A percentile compares a stretch with the other conserved stretches of the same genome.
Conservation (phyloP, 2,797 vertebrate species). For the Sebastes trivittatus region DNA sequence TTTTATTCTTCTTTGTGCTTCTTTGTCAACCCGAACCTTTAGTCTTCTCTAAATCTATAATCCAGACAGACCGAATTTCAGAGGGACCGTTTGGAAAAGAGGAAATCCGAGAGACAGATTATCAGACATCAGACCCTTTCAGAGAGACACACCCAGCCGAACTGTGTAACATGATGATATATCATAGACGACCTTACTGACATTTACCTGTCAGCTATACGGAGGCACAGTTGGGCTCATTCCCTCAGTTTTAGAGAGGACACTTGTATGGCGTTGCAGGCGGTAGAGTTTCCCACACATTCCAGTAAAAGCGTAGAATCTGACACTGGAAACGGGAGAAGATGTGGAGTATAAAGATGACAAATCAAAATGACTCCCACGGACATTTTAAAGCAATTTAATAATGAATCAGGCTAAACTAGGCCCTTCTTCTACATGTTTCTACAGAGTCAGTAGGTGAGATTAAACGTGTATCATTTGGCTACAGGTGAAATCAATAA, state of each 20-base stretch:
- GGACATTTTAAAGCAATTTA: not conserved
- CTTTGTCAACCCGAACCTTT: constrained; percentile 26
- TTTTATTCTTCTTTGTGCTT: constrained; percentile 17
- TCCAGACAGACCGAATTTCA: constrained; percentile 18
- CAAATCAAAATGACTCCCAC: not conserved
- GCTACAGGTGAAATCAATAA: not conserved
- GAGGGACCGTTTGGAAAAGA: constrained; percentile 21
- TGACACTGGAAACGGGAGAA: constrained; percentile 45
- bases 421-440: not conserved
- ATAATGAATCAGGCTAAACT: not conserved
- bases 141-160: constrained; percentile 49
- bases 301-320: constrained; percentile 41
- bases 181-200: constrained; percentile 52
- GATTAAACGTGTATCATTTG: not conserved
- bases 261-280: constrained; percentile 18
- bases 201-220: constrained; percentile 40
- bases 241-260: constrained; percentile 36
- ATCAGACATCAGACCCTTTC: constrained; percentile 36
- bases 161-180: constrained; percentile 53
- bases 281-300: constrained; percentile 53
- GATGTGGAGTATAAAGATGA: constrained; percentile 1
- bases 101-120: constrained; percentile 55
- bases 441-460: not conserved
- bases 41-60: constrained; percentile 32
- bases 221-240: not conserved